phyloP scores from a whole-genome alignment of 2,113 vertebrate species.

The Prietella phreatophila region DNA sequence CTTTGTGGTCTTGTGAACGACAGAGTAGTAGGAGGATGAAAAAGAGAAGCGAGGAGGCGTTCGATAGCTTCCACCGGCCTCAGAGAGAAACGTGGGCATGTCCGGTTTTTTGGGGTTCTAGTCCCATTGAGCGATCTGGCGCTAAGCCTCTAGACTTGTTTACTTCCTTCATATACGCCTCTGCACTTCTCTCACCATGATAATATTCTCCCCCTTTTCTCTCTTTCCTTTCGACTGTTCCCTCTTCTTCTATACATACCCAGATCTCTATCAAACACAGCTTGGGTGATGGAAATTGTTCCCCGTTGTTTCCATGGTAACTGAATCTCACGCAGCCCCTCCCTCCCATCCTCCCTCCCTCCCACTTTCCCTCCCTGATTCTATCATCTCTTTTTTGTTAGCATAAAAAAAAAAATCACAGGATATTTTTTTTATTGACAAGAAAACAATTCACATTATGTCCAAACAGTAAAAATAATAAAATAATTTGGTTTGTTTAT shows the following conservation, averaged over 20 bases:
- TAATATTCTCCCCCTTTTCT: constrained; percentile 33
- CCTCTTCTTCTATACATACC: constrained; percentile 25
- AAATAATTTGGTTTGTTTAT: background rate
- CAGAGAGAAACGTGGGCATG: constrained; percentile 1
- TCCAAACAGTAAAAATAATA: too few species aligned
- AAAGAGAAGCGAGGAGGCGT: constrained; percentile 39
- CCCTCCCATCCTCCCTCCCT: constrained; percentile 37
- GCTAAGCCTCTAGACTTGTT: background rate
- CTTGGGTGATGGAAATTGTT: constrained; percentile 51
- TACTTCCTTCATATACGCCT: background rate
- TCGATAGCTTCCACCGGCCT: constrained; percentile 13
- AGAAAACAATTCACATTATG: background rate
- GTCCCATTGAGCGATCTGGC: background rate
- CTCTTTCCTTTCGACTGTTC: constrained; percentile 19
- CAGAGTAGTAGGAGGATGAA: background rate
- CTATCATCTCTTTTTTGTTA: constrained; percentile 47
- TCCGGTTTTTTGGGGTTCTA: constrained; percentile 3
- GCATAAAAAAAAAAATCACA: constrained; percentile 56
- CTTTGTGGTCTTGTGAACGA: background rate
- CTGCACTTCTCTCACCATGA: constrained; percentile 1
- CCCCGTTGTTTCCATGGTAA: constrained; percentile 74
- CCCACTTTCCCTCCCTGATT: constrained; percentile 41
- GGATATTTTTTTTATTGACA: constrained; percentile 10
- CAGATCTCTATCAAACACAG: constrained; percentile 48
- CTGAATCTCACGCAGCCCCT: constrained; percentile 65